These are phyloP conservation scores for Tipula lateralis DNA, from an alignment of 2,888 invertebrate genomes.

Conservation along the genomic window DNA sequence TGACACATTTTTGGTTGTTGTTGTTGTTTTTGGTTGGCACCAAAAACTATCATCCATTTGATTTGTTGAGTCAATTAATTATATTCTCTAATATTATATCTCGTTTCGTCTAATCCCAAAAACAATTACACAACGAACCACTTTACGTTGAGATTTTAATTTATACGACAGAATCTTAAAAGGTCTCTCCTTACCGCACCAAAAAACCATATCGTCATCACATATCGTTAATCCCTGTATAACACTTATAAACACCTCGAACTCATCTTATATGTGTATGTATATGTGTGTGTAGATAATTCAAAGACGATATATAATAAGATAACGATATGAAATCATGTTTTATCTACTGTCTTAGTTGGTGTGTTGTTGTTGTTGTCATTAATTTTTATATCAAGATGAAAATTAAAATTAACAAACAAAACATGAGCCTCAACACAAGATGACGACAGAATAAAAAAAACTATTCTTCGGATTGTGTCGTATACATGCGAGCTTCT, in stretches of 20 bases:
- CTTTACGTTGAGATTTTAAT: background rate
- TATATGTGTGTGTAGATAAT: no score
- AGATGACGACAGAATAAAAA: no score
- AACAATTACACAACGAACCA: slow-evolving; percentile 5
- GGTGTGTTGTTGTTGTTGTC: background rate
- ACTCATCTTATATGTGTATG: background rate
- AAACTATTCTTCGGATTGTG: background rate
- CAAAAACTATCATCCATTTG: background rate
- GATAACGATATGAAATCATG: slow-evolving; percentile 12
- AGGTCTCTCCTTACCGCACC: background rate
- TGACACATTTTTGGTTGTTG: background rate
- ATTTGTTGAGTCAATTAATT: background rate
- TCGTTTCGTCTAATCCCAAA: background rate
- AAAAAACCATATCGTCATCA: background rate
- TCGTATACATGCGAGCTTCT: background rate
- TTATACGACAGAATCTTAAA: background rate
- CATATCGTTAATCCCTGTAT: background rate
- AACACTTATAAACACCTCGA: background rate
- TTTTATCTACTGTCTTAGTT: background rate
- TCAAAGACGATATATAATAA: background rate
- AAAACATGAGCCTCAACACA: background rate
- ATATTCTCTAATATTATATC: no score
- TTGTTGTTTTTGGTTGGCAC: background rate
- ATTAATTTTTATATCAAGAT: background rate
- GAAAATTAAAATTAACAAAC: slow-evolving; percentile 24